Conservation (phyloP, 2,888 invertebrate species). For the Agrotis exclamationis region DNA sequence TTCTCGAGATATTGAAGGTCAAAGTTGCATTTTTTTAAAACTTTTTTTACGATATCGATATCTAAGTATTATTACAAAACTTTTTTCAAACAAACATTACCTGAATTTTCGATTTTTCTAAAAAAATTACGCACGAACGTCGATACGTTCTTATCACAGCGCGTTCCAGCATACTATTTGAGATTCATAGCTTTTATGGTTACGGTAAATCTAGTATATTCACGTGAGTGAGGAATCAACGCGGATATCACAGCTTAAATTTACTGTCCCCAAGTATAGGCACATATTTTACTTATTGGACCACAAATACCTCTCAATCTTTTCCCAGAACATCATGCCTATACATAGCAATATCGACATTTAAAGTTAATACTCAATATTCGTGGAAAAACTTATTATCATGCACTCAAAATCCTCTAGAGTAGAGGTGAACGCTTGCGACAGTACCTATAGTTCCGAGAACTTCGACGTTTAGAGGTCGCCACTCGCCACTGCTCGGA, state of each 20-base stretch:
- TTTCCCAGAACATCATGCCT: conserved; percentile 41
- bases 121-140: too few species aligned
- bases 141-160: too few species aligned
- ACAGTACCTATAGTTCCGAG: conserved; percentile 60
- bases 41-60: too few species aligned
- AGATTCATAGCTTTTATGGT: too few species aligned
- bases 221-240: too few species aligned
- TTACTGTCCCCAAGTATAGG: background rate
- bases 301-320: conserved; percentile 24
- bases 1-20: too few species aligned
- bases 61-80: too few species aligned
- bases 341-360: conserved; percentile 55
- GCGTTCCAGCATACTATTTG: too few species aligned
- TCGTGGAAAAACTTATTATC: conserved; percentile 60
- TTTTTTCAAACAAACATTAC: too few species aligned
- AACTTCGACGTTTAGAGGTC: conserved; percentile 66
- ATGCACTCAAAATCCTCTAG: conserved; percentile 47
- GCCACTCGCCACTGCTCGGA: conserved; percentile 38
- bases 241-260: background rate
- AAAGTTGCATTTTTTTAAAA: too few species aligned
- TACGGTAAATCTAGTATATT: background rate
- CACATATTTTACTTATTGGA: conserved; percentile 1
- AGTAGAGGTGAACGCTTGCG: conserved; percentile 57
- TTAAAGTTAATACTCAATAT: conserved; percentile 49
- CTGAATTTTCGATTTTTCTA: too few species aligned